Base-by-base conservation (phyloP, 1,140 invertebrate species). In the Paralvinella palmiformis region DNA sequence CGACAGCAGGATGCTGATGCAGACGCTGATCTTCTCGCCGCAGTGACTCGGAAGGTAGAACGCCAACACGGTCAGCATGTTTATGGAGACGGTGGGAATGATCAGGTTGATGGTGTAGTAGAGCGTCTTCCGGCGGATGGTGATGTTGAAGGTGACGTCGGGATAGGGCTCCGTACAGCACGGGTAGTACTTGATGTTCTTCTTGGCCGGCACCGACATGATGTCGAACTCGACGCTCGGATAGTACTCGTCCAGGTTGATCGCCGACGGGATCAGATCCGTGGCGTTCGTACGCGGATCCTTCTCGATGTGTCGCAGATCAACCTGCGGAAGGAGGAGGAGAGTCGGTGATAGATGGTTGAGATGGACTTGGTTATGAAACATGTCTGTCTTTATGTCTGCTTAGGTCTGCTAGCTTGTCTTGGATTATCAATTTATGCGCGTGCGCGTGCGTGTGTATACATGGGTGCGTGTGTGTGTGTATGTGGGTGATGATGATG, bases 41-140 rank as follows among this genome's bases (percentile, higher is more conserved):
- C 92, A 95, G 83, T 98, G 95, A 24, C 94, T 97, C 53, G 96
- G 96, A 72, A 99, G 83, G 81, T 99, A 99, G 84, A 99, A 99
- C 20, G 95, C 96, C 41, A 99, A 85, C 15, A 98, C 92, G 1
- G 96, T 97, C 57, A 99, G 86, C 82, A 98, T 98, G 17, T 95
- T 98, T 41, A 82, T 82, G 32, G 77, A 72, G 29, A 81, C 75
- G 67, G 79, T 81, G 10, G 80, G 80, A 37, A 81, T 79, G 56
- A 82, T 81, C 7, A 82, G 69, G 65, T 81, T 82, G n/a, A 82
- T 77, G 4, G 77, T 79, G 56, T 80, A 76, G 68, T 81, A 82
- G 10, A 82, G 67, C 1, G 79, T 79, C 66, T 80, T 81, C 20
- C 80, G 65, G 24, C 80, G 60, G 63, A 82, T 75, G n/a, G 71